These are phyloP conservation scores for Aphelenchoides avenae DNA, from an alignment of 1,140 invertebrate species.

Conservation along the genomic window DNA sequence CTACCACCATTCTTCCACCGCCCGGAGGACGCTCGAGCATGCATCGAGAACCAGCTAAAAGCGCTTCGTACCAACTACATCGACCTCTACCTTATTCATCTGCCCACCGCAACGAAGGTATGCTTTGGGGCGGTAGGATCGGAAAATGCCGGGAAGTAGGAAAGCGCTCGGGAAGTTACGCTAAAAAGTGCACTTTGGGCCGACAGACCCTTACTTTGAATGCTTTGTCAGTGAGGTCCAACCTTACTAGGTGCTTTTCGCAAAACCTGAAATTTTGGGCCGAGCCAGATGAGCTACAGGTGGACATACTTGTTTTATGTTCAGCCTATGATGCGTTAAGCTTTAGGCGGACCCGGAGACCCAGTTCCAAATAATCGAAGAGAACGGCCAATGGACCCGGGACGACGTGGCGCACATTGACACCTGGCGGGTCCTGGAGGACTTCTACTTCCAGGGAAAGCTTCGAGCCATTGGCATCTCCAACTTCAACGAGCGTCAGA, in stretches of 20 bases:
- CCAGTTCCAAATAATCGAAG: constrained; percentile 12
- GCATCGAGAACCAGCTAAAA: constrained; percentile 67
- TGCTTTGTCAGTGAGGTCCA: too few species aligned
- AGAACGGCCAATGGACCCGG: constrained; percentile 28
- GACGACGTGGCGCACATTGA: constrained; percentile 25
- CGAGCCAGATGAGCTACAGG: too few species aligned
- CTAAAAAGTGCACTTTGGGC: too few species aligned
- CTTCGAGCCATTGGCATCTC: constrained; percentile 61
- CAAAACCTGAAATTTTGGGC: too few species aligned
- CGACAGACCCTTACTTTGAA: too few species aligned
- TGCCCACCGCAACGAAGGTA: constrained; percentile 43
- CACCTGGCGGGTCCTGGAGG: constrained; percentile 56
- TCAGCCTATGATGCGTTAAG: too few species aligned
- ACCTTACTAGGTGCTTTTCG: too few species aligned
- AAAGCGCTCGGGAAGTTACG: too few species aligned
- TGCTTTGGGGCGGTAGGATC: background rate
- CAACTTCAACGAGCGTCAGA: constrained; percentile 67
- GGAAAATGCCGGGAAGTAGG: too few species aligned
- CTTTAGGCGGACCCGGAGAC: background rate
- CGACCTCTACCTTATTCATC: constrained; percentile 78
- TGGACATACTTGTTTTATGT: too few species aligned
- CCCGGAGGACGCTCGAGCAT: constrained; percentile 67
- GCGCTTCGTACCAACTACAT: constrained; percentile 74
- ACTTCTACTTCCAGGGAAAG: constrained; percentile 56
- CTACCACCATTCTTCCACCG: constrained; percentile 64